Percentiles rank a stretch among this genome's conserved stretches.
Evolutionary conservation across 1,140 invertebrate species (phyloP).

Genomic region (Babylonia areolata): DNA sequence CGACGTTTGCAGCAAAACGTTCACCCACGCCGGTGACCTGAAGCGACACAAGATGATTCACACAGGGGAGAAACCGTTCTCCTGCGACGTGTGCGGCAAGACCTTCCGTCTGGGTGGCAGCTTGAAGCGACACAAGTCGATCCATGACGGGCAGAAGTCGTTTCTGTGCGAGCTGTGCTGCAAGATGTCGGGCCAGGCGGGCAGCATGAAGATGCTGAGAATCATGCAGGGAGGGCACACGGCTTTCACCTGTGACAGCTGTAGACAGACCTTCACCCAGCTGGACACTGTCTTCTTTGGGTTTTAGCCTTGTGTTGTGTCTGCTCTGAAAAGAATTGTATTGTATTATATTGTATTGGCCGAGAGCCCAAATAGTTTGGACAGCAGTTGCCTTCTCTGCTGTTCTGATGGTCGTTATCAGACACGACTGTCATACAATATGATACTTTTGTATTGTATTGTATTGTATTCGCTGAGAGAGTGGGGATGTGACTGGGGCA

Average conservation of each 20-base stretch:
- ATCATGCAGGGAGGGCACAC: neutral
- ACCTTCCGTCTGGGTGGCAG: neutral
- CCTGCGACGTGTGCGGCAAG: slow-evolving; percentile 60
- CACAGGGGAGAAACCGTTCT: slow-evolving; percentile 71
- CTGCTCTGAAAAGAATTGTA: too few species aligned
- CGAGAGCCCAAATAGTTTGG: too few species aligned
- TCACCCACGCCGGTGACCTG: slow-evolving; percentile 54
- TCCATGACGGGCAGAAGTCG: slow-evolving; percentile 26
- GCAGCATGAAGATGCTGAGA: slow-evolving; percentile 27
- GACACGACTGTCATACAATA: too few species aligned
- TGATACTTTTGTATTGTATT: too few species aligned
- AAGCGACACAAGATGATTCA: slow-evolving; percentile 71
- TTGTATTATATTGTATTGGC: too few species aligned
- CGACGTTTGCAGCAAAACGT: slow-evolving; percentile 48
- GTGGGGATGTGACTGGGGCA: too few species aligned
- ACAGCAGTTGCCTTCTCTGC: too few species aligned
- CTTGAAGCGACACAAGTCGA: slow-evolving; percentile 14
- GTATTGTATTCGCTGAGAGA: too few species aligned
- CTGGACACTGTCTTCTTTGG: neutral
- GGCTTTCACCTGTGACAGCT: slow-evolving; percentile 29
- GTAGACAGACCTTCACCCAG: neutral
- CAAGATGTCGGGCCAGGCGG: slow-evolving; percentile 19
- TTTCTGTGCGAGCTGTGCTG: slow-evolving; percentile 22
- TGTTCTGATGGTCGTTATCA: too few species aligned
- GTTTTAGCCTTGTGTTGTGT: neutral